phyloP scores from a whole-genome alignment of 2,113 vertebrate genomes.

The Labeo catla region DNA sequence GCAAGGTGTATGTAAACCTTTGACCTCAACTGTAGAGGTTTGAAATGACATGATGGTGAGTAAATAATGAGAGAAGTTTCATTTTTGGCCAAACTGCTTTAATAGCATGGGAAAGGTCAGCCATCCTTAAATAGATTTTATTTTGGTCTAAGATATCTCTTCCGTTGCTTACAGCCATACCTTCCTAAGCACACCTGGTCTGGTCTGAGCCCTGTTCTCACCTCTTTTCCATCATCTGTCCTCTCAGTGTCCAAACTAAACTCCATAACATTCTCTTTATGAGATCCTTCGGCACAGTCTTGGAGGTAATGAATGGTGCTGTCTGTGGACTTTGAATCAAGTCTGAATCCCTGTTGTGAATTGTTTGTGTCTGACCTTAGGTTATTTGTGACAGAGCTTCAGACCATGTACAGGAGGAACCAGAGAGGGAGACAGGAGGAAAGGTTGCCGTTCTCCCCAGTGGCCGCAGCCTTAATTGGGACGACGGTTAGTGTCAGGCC shows the following conservation, averaged over 20 bases:
- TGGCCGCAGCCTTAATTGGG: slow-evolving; percentile 46
- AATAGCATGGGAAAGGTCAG: background rate
- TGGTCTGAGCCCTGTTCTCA: background rate
- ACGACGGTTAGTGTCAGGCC: slow-evolving; percentile 28
- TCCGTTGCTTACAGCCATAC: background rate
- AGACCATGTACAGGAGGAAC: slow-evolving; percentile 24
- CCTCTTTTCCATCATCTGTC: slow-evolving; percentile 29
- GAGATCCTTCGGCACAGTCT: slow-evolving; percentile 6
- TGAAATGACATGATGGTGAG: too few relatives aligned
- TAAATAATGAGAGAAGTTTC: background rate
- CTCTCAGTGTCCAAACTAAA: slow-evolving; percentile 17
- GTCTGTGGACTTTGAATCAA: slow-evolving; percentile 27
- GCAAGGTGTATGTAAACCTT: too few relatives aligned
- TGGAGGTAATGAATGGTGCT: slow-evolving; percentile 34
- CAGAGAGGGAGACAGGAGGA: slow-evolving; percentile 1
- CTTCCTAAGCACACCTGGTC: background rate
- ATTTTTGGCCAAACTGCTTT: background rate
- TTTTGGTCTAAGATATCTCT: background rate
- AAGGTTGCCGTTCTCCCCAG: slow-evolving; percentile 32
- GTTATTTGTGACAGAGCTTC: slow-evolving; percentile 22
- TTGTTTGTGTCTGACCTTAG: slow-evolving; percentile 28
- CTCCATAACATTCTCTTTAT: background rate
- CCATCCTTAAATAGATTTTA: background rate
- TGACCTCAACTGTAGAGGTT: background rate
- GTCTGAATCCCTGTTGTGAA: slow-evolving; percentile 20